phyloP scores from a whole-genome alignment of 2,888 invertebrate genomes.

The Athalia circularis region DNA sequence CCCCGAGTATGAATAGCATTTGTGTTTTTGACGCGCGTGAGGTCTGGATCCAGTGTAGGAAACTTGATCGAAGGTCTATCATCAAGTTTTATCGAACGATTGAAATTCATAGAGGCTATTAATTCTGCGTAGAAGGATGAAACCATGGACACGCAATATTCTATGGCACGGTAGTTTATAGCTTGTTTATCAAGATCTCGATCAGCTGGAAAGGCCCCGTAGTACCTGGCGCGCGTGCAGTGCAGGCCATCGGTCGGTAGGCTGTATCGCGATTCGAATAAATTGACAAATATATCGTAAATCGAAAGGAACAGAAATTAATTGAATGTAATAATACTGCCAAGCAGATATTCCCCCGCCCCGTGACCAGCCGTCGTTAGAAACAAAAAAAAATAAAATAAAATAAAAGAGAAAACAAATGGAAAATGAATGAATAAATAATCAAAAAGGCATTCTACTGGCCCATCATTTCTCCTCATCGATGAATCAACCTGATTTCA shows the following conservation, averaged over 20 bases:
- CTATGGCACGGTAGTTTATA: constrained; percentile 47
- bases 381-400: not conserved
- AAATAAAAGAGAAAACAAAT: not conserved
- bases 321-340: constrained; percentile 47
- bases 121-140: constrained; percentile 52
- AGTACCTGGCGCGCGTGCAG: constrained; percentile 39
- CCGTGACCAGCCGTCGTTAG: not conserved
- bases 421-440: not conserved
- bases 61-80: constrained; percentile 40
- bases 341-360: constrained; percentile 20
- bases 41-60: constrained; percentile 45
- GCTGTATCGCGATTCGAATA: constrained; percentile 48
- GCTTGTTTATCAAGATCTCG: constrained; percentile 45
- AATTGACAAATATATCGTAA: constrained; percentile 48
- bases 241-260: not conserved
- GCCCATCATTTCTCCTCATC: constrained; percentile 8
- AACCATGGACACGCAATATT: constrained; percentile 52
- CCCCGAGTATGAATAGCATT: not conserved
- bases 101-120: constrained; percentile 55
- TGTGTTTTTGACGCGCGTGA: constrained; percentile 46
- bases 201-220: constrained; percentile 38
- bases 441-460: not conserved
- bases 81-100: constrained; percentile 51
- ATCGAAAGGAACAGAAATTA: constrained; percentile 50
- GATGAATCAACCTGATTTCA: constrained; percentile 15